These are phyloP conservation scores for Drosophila leontia DNA, from an alignment of 1,140 invertebrate genomes.

Conservation along the genomic window DNA sequence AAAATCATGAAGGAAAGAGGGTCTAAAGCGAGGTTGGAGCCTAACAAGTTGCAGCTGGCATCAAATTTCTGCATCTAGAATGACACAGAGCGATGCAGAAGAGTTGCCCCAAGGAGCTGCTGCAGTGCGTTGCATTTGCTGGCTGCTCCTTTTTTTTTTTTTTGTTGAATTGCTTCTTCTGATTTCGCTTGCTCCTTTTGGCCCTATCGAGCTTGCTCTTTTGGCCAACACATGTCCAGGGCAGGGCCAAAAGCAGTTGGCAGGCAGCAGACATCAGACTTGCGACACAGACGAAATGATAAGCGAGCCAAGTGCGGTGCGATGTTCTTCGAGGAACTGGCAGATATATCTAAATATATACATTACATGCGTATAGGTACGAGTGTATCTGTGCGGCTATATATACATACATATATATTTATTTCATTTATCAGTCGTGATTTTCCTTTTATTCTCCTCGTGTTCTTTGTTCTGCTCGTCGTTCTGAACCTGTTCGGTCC, in stretches of 20 bases:
- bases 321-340: slow-evolving; percentile 37
- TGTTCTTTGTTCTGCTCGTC: slow-evolving; percentile 59
- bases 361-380: slow-evolving; percentile 34
- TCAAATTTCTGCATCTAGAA: slow-evolving; percentile 67
- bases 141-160: slow-evolving; percentile 5
- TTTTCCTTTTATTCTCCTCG: slow-evolving; percentile 59
- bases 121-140: slow-evolving; percentile 26
- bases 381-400: slow-evolving; percentile 4
- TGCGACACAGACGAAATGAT: slow-evolving; percentile 67
- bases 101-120: slow-evolving; percentile 21
- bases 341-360: slow-evolving; percentile 50
- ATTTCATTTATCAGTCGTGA: slow-evolving; percentile 76
- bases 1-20: slow-evolving; percentile 5
- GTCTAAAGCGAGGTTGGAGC: slow-evolving; percentile 14
- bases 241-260: slow-evolving; percentile 39
- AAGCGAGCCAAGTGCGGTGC: slow-evolving; percentile 64
- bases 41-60: slow-evolving; percentile 66
- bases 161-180: neutral
- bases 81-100: slow-evolving; percentile 38
- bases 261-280: slow-evolving; percentile 49
- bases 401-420: slow-evolving; percentile 27
- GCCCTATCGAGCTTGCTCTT: slow-evolving; percentile 6
- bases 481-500: slow-evolving; percentile 74
- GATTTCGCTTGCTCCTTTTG: neutral
- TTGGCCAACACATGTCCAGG: slow-evolving; percentile 56